Conservation (phyloP, 64 coral and sea anemone species). For the Dendrophyllia cribrosa region DNA sequence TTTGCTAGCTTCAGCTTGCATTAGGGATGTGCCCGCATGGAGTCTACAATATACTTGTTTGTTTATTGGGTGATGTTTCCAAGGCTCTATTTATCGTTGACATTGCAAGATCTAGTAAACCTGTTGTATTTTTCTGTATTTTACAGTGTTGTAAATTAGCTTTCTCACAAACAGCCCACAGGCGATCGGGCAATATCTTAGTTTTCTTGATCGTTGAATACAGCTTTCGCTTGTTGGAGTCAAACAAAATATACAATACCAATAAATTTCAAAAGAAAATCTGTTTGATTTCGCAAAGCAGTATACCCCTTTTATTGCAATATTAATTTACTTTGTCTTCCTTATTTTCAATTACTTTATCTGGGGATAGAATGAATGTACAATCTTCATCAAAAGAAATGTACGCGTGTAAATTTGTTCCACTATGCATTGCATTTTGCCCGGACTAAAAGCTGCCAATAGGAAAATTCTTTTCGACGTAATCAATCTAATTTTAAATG, state of each 20-base stretch:
- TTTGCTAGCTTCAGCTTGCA: no score
- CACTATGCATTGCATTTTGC: not conserved
- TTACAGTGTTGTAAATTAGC: not conserved
- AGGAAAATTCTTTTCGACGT: not conserved
- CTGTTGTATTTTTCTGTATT: not conserved
- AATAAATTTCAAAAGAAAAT: not conserved
- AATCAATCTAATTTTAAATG: not conserved
- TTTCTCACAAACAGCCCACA: not conserved
- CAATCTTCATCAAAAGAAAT: not conserved
- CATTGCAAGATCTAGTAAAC: not conserved
- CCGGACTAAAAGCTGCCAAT: not conserved
- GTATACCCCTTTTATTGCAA: not conserved
- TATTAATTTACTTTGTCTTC: not conserved
- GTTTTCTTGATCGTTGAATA: not conserved
- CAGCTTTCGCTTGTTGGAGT: not conserved
- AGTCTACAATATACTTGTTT: not conserved
- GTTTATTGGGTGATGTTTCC: conserved; percentile 5
- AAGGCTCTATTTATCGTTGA: not conserved
- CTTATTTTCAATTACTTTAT: not conserved
- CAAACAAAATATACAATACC: not conserved
- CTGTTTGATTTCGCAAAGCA: not conserved
- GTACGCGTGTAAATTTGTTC: no score
- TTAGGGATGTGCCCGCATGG: not conserved
- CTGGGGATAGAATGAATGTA: not conserved
- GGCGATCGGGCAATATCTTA: not conserved